Evolutionary conservation across 2,888 invertebrate genomes (phyloP), one percentile per base, ranked within the genome.

Genomic region (Lomographa bimaculata): DNA sequence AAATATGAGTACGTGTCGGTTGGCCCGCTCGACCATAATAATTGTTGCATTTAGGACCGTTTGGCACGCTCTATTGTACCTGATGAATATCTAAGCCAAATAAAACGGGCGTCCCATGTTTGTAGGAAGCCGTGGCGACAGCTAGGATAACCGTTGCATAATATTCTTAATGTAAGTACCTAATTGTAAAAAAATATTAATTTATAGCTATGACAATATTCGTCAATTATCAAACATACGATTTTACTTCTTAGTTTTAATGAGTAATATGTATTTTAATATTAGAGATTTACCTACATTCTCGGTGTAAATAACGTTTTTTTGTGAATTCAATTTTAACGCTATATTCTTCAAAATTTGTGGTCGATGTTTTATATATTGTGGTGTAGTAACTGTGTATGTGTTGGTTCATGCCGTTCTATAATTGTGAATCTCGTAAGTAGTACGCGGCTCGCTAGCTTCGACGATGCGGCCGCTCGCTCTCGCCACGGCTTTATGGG

Each of bases 61-160:
- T 77, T 78, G 78, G 70, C 79, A 76, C 73, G 66, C 64, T 77
- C 77, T 80, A 75, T 75, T 66, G 79, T 79, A 80, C 79, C 79
- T 81, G 77, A 78, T 62, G 61, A 70, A 64, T 69, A 71, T 71
- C 56, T 62, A 72, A 70, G 69, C 76, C 79, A 78, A 78, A 79
- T 69, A 75, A 57, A 60, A 56, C 51, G 55, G 61, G 64, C 59
- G 65, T 57, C 57, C 50, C 60, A 60, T 55, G 47, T 57, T 50
- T 54, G 46, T 56, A 54, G 66, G 65, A 67, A 75, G 63, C 80
- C 79, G 80, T 75, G 80, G 80, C 79, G 78, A 70, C 63, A 61
- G 67, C 54, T 64, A 47, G 45, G 57, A 19, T 40, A 33, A 41
- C 42, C 57, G 46, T 70, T 65, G 64, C 54, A 60, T 65, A 49